Conservation (phyloP, 2,888 invertebrate species). For the Thyatira batis region DNA sequence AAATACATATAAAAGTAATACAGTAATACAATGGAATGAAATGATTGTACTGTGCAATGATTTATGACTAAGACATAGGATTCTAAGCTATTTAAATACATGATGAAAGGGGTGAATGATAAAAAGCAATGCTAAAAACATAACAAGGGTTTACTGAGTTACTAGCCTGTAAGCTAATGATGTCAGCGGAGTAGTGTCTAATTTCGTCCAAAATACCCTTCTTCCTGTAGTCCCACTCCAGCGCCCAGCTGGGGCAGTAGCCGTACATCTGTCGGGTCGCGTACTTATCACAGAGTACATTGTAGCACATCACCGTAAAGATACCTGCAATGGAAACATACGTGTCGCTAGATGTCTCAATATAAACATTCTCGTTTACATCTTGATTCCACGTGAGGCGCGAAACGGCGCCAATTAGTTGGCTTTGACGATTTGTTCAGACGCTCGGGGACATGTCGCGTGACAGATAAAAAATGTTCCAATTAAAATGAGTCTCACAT, state of each 20-base stretch:
- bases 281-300: slow-evolving; percentile 99
- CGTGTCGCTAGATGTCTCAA: slow-evolving; percentile 29
- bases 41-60: background rate
- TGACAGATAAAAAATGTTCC: slow-evolving; percentile 63
- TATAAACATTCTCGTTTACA: slow-evolving; percentile 42
- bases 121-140: background rate
- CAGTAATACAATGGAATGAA: background rate
- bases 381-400: slow-evolving; percentile 44
- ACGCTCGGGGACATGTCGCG: slow-evolving; percentile 42
- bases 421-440: slow-evolving; percentile 46
- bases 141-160: slow-evolving; percentile 9
- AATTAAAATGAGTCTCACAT: slow-evolving; percentile 61
- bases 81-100: background rate
- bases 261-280: slow-evolving; percentile 99
- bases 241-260: slow-evolving; percentile 99
- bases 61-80: background rate
- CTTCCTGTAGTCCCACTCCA: slow-evolving; percentile 99
- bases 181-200: slow-evolving; percentile 97
- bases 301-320: slow-evolving; percentile 99
- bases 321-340: slow-evolving; percentile 84
- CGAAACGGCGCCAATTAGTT: slow-evolving; percentile 54
- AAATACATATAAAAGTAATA: background rate
- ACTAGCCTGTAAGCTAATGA: slow-evolving; percentile 90
- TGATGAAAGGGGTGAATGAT: background rate
- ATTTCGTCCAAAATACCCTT: slow-evolving; percentile 98